phyloP scores from a whole-genome alignment of 2,113 vertebrate genomes.

The Silurus asotus region DNA sequence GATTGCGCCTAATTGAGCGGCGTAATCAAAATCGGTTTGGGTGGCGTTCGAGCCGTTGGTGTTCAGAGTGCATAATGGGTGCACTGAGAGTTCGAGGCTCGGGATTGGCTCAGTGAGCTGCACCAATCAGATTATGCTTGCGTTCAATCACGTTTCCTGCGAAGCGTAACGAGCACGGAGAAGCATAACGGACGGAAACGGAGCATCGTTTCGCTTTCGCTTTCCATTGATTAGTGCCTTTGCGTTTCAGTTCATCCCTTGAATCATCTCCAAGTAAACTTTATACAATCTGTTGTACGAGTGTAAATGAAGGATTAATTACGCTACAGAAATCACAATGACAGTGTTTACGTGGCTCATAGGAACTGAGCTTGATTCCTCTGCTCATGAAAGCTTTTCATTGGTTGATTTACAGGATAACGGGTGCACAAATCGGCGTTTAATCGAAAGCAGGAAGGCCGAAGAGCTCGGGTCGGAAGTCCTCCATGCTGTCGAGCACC shows the following conservation, averaged over 20 bases:
- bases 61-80: background rate
- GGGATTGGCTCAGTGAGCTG: conserved; percentile 27
- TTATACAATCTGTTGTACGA: background rate
- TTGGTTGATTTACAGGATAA: background rate
- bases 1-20: conserved; percentile 37
- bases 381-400: background rate
- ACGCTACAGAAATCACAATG: background rate
- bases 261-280: background rate
- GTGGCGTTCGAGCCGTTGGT: background rate
- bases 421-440: conserved; percentile 17
- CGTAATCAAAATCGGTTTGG: conserved; percentile 44
- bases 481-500: conserved; percentile 78
- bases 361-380: background rate
- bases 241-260: background rate
- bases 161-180: background rate
- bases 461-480: conserved; percentile 85
- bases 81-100: background rate
- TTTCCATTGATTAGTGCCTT: no score
- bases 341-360: background rate
- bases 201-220: background rate
- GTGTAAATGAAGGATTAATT: background rate
- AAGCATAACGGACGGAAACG: background rate
- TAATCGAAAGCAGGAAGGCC: conserved; percentile 81
- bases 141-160: conserved; percentile 23
- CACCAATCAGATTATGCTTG: conserved; percentile 34